Evolutionary conservation across 1,140 invertebrate genomes (phyloP), one percentile per base, ranked within the genome.

Genomic region (Chironomus tepperi): DNA sequence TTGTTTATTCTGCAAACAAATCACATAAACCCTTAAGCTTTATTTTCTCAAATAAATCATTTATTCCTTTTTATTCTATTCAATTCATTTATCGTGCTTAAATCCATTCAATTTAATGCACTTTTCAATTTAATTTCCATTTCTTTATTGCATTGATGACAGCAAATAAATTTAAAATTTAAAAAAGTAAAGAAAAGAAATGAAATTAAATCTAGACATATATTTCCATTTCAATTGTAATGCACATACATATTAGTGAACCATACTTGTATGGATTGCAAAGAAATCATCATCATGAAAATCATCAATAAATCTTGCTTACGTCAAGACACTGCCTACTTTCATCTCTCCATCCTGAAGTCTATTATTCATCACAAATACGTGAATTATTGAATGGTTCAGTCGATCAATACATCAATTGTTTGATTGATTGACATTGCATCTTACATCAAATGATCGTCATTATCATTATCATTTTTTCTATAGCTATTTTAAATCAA

Each of bases 221-320:
- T 34, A 34, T 34, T 34, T 34, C 24, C 24, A 34, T 34, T 34
- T 34, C 24, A 34, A 34, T 34, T 34, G 24, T 34, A 5, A 34
- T 34, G 24, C 24, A 34, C 24, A 34, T 34, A 34, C 24, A 34
- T 34, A 34, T 34, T 34, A 34, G 24, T 34, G 24, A 34, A 34
- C 24, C 5, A 2, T 34, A 34, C 24, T 34, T 34, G 24, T 34
- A 34, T 34, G 24, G 24, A 34, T 34, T 1, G 24, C 24, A 34
- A 34, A 34, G 24, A 34, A 34, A 34, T 34, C 24, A n/a, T n/a
- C n/a, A n/a, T 43, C 42, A 43, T 7, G 42, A 47, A 15, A 47
- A 47, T 47, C 43, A 57, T 57, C 47, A 57, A 57, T 57, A 57
- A 57, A 57, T 57, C 47, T 57, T 57, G n/a, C n/a, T 15, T 57